These are phyloP conservation scores for Chironomus riparius DNA, from an alignment of 2,888 invertebrate genomes.

Conservation along the genomic window DNA sequence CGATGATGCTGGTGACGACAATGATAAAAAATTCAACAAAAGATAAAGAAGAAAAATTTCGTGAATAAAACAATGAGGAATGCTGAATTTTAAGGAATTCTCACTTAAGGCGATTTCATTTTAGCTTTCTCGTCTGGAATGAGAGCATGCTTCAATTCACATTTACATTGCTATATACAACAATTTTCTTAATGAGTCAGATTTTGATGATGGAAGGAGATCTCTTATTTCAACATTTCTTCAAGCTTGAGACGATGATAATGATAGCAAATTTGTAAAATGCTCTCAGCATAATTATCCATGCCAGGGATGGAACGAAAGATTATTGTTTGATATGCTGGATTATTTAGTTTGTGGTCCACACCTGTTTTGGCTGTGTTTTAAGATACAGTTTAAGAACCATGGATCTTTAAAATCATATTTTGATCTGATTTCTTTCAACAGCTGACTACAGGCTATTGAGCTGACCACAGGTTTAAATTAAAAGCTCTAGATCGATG, in stretches of 20 bases:
- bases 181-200: neutral
- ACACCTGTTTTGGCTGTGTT: no score
- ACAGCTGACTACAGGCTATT: no score
- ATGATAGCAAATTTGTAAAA: neutral
- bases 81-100: neutral
- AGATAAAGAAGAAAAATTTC: neutral
- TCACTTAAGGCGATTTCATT: neutral
- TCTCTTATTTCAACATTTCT: neutral
- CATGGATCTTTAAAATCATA: no score
- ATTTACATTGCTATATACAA: neutral
- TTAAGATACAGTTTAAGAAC: no score
- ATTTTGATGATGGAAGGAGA: neutral
- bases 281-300: neutral
- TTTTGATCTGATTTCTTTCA: no score
- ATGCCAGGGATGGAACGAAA: neutral
- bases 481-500: no score
- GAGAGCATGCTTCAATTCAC: neutral
- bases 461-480: no score
- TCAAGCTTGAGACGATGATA: neutral
- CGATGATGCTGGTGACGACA: no score
- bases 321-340: no score
- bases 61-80: neutral
- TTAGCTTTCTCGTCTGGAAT: neutral
- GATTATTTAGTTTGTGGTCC: no score
- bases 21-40: no score